A percentile compares a stretch with the other conserved stretches of the same genome.
Evolutionary conservation across 2,888 invertebrate genomes (phyloP).

Genomic region (Phanerotoma sp.): DNA sequence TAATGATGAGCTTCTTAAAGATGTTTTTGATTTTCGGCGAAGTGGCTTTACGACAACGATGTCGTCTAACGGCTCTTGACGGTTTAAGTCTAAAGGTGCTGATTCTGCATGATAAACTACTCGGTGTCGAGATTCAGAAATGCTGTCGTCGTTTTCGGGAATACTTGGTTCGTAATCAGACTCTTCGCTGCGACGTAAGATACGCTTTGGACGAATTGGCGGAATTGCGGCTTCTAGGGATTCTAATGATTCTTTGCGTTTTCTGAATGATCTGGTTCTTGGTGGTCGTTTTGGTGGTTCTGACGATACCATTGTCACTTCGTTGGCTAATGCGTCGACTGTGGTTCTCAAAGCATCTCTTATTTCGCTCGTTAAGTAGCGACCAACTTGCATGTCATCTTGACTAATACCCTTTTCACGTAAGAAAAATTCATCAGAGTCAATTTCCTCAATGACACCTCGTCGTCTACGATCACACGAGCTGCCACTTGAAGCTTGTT

Average conservation of each 20-base stretch:
- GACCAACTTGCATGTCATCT: constrained; percentile 77
- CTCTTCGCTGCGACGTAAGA: constrained; percentile 44
- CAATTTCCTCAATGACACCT: constrained; percentile 80
- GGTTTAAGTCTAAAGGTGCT: constrained; percentile 26
- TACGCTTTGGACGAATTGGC: constrained; percentile 61
- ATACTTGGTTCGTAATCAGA: constrained; percentile 31
- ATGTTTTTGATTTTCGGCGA: constrained; percentile 49
- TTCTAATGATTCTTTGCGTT: constrained; percentile 46
- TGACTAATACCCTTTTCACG: constrained; percentile 80
- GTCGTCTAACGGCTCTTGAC: constrained; percentile 48
- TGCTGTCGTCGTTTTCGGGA: constrained; percentile 28
- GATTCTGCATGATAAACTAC: constrained; percentile 50
- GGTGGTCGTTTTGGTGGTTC: constrained; percentile 46
- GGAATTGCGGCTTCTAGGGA: constrained; percentile 40
- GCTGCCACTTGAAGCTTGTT: constrained; percentile 65
- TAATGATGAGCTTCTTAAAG: constrained; percentile 44
- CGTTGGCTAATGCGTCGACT: constrained; percentile 66
- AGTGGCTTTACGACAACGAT: constrained; percentile 52
- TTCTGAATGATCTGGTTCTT: constrained; percentile 44
- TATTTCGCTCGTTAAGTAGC: constrained; percentile 77
- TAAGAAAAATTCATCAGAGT: constrained; percentile 85
- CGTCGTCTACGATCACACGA: constrained; percentile 62
- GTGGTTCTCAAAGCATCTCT: constrained; percentile 71
- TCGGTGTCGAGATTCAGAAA: constrained; percentile 40
- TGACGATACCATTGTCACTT: constrained; percentile 44